These are phyloP conservation scores for Apocheima hispidaria DNA, from an alignment of 2,888 invertebrate genomes.

Conservation along the genomic window DNA sequence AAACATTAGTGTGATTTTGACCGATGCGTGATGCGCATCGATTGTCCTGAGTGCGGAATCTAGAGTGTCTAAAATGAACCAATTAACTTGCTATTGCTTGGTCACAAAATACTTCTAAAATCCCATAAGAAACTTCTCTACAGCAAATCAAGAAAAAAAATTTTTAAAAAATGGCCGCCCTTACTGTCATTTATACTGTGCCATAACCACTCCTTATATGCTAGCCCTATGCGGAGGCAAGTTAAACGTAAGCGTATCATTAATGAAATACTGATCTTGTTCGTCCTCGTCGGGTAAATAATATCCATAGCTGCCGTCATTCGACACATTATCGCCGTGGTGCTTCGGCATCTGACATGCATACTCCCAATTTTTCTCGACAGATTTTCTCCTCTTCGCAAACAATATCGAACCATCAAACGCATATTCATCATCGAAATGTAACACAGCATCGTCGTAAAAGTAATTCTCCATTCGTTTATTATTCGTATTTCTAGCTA, in stretches of 20 bases:
- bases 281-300: conserved; percentile 78
- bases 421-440: conserved; percentile 81
- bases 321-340: conserved; percentile 70
- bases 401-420: conserved; percentile 81
- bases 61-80: too few species aligned
- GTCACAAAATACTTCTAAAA: too few species aligned
- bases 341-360: conserved; percentile 66
- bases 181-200: conserved; percentile 20
- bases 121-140: too few species aligned
- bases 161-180: too few species aligned
- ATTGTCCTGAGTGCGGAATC: too few species aligned
- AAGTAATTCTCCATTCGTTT: conserved; percentile 75
- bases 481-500: conserved; percentile 73
- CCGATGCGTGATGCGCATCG: too few species aligned
- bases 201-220: conserved; percentile 61
- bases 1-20: too few species aligned
- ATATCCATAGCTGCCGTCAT: conserved; percentile 81
- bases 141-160: too few species aligned
- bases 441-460: conserved; percentile 80
- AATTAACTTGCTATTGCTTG: too few species aligned
- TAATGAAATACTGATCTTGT: conserved; percentile 73
- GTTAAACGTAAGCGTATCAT: conserved; percentile 80
- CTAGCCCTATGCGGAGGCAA: conserved; percentile 81
- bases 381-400: conserved; percentile 81
- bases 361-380: conserved; percentile 72